Conservation (phyloP, 2,888 invertebrate species). For the Pegoplata infirma region DNA sequence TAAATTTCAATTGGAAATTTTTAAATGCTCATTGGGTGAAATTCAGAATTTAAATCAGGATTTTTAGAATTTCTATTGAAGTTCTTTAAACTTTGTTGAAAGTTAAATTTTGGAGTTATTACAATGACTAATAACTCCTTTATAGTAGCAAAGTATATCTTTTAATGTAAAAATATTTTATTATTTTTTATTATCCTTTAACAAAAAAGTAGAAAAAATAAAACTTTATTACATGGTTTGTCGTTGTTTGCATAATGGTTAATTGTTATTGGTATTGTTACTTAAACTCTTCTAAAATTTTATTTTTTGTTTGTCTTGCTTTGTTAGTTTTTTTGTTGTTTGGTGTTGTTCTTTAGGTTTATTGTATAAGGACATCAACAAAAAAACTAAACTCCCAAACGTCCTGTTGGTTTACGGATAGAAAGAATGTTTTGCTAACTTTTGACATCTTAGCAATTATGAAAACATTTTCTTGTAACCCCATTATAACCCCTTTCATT, state of each 20-base stretch:
- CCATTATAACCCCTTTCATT: conserved; percentile 50
- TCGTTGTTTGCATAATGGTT: conserved; percentile 64
- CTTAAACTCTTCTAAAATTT: conserved; percentile 38
- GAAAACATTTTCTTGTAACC: conserved; percentile 56
- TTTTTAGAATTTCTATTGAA: too few relatives aligned
- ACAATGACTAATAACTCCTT: too few relatives aligned
- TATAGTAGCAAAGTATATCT: too few relatives aligned
- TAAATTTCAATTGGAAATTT: too few relatives aligned
- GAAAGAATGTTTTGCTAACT: conserved; percentile 49
- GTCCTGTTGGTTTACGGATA: conserved; percentile 54
- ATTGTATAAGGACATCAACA: not conserved
- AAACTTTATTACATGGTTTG: conserved; percentile 54
- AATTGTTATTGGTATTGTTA: conserved; percentile 59
- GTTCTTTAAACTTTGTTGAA: too few relatives aligned
- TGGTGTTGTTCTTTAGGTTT: conserved; percentile 7
- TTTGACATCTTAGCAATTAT: conserved; percentile 65
- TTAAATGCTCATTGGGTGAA: too few relatives aligned
- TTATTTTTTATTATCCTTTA: not conserved
- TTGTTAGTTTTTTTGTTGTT: conserved; percentile 1
- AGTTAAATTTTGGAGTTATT: too few relatives aligned
- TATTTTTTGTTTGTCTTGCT: conserved; percentile 21
- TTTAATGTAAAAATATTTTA: not conserved
- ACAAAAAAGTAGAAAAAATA: not conserved
- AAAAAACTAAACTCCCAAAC: conserved; percentile 54
- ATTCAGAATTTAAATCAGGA: too few relatives aligned